These are phyloP conservation scores for Anomalospiza imberbis DNA, from an alignment of 2,797 vertebrate genomes.

Conservation along the genomic window DNA sequence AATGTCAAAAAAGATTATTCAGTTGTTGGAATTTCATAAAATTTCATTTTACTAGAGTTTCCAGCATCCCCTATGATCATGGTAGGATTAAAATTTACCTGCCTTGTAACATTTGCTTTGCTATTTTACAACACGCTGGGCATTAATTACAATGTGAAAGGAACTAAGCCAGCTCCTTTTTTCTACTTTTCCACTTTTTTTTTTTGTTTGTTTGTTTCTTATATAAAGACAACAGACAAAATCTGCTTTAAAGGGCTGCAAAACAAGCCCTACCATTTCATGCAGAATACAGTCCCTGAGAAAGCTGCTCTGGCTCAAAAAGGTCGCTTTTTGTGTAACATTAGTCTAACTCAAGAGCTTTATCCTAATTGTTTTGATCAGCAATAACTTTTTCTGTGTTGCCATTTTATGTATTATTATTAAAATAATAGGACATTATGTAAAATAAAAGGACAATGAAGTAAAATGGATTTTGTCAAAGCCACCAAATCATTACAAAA, in stretches of 20 bases:
- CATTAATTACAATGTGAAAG: neutral
- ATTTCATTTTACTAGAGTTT: neutral
- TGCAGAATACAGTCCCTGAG: neutral
- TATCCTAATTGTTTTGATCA: constrained; percentile 27
- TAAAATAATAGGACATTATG: constrained; percentile 10
- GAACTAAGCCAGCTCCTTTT: neutral
- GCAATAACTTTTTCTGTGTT: constrained; percentile 41
- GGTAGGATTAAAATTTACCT: neutral
- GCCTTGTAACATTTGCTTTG: neutral
- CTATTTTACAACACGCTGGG: neutral
- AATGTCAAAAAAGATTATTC: neutral
- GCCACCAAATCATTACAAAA: constrained; percentile 63
- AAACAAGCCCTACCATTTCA: neutral
- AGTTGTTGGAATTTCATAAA: neutral
- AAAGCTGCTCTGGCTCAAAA: neutral
- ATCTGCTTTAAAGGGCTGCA: neutral
- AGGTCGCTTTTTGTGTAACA: neutral
- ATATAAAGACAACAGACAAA: neutral
- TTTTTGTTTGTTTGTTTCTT: neutral
- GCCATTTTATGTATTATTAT: constrained; percentile 5
- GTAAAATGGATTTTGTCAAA: constrained; percentile 52
- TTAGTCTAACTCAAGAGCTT: constrained; percentile 12
- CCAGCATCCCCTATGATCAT: neutral
- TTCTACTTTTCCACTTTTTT: fast-evolving
- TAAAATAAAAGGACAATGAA: constrained; percentile 61